Conservation (phyloP, 2,888 invertebrate genomes). For the Synanthedon tipuliformis region DNA sequence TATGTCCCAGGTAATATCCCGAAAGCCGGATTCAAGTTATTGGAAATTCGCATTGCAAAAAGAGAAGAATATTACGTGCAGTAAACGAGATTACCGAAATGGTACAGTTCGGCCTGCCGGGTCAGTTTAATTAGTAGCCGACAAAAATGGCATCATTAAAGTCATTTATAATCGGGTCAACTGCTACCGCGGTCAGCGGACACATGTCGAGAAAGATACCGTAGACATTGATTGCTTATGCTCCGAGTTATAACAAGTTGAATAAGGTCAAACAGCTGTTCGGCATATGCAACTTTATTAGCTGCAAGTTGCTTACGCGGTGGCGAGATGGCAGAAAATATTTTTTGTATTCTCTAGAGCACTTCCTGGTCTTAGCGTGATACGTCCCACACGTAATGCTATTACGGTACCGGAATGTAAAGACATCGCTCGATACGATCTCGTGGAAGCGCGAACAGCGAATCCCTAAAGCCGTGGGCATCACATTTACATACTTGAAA, state of each 20-base stretch:
- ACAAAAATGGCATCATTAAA: slow-evolving; percentile 37
- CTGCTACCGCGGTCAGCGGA: slow-evolving; percentile 15
- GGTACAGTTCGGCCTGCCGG: slow-evolving; percentile 11
- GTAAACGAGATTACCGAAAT: slow-evolving; percentile 6
- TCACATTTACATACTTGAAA: background rate
- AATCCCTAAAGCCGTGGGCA: background rate
- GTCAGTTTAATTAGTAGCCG: slow-evolving; percentile 26
- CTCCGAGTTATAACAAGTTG: slow-evolving; percentile 16
- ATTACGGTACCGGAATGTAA: background rate
- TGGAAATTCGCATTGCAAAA: too few relatives aligned
- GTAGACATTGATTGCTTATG: slow-evolving; percentile 5
- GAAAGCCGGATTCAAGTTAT: too few relatives aligned
- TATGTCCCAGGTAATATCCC: too few relatives aligned
- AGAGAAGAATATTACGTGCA: background rate
- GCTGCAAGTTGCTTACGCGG: slow-evolving; percentile 18
- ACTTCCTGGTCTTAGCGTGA: background rate
- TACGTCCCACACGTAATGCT: background rate
- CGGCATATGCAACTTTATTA: slow-evolving; percentile 27
- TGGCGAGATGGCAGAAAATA: slow-evolving; percentile 18
- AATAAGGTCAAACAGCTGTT: slow-evolving; percentile 38
- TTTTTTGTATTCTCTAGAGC: slow-evolving; percentile 9
- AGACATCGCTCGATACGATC: background rate
- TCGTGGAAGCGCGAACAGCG: background rate
- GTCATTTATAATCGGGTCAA: slow-evolving; percentile 40
- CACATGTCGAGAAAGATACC: slow-evolving; percentile 3